These are phyloP conservation scores for Heterocephalus glaber DNA, from an alignment of 2,113 vertebrate genomes.

Conservation along the genomic window DNA sequence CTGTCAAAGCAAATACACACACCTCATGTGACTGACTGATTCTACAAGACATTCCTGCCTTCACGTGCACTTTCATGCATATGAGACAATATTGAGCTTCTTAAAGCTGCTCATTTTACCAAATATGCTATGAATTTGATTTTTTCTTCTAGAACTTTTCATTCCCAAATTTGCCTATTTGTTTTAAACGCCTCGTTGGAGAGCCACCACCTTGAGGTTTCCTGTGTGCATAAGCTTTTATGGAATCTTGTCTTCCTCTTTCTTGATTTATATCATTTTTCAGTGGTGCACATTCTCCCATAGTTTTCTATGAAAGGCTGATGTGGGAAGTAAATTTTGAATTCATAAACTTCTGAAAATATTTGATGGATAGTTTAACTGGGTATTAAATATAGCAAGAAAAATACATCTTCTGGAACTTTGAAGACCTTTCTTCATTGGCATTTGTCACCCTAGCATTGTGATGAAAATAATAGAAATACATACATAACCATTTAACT, in stretches of 20 bases:
- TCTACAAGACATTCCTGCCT: not conserved
- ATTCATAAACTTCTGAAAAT: not conserved
- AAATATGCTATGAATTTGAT: not conserved
- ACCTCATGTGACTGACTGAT: not conserved
- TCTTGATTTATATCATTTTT: not conserved
- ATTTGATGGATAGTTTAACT: not conserved
- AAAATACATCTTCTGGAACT: not conserved
- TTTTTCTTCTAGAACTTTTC: not conserved
- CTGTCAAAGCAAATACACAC: not conserved
- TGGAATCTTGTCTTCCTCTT: not conserved
- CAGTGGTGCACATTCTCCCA: not conserved
- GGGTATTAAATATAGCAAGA: not conserved
- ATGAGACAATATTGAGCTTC: not conserved
- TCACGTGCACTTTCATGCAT: not conserved
- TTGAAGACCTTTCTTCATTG: not conserved
- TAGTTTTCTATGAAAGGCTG: not conserved
- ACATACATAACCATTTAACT: not conserved
- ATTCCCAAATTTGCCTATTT: too few relatives aligned
- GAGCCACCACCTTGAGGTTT: too few relatives aligned
- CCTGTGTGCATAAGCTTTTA: too few relatives aligned
- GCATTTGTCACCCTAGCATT: not conserved
- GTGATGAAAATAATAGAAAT: too few relatives aligned
- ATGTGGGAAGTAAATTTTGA: not conserved
- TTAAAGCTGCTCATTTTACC: not conserved
- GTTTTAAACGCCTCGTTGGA: too few relatives aligned